These are phyloP conservation scores for Rhimphoctona megacephalus DNA, from an alignment of 2,888 invertebrate species.

Conservation along the genomic window DNA sequence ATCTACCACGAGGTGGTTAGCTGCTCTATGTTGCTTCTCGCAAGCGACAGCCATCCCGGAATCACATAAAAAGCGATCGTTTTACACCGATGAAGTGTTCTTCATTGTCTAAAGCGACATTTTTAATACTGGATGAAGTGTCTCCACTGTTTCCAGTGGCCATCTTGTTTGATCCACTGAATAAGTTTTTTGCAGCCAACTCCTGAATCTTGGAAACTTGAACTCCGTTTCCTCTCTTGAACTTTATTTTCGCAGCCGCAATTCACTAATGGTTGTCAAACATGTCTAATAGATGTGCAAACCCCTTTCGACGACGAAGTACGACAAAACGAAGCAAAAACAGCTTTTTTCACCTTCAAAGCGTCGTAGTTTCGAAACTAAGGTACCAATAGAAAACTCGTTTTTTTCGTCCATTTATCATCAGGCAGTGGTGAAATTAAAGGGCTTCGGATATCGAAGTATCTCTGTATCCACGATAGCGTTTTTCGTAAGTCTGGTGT, in stretches of 20 bases:
- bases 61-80: slow-evolving; percentile 28
- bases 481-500: not conserved
- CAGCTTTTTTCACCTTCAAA: not conserved
- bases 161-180: slow-evolving; percentile 6
- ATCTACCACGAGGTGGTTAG: too few species aligned
- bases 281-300: slow-evolving; percentile 29
- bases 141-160: not conserved
- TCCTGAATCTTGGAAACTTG: slow-evolving; percentile 26
- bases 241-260: slow-evolving; percentile 17
- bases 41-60: slow-evolving; percentile 29
- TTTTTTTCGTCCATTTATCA: slow-evolving; percentile 8
- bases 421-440: slow-evolving; percentile 6
- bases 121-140: slow-evolving; percentile 12
- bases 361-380: not conserved
- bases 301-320: slow-evolving; percentile 2
- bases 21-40: too few species aligned
- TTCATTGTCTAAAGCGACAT: slow-evolving; percentile 28
- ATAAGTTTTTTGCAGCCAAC: slow-evolving; percentile 22
- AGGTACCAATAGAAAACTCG: too few species aligned
- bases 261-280: slow-evolving; percentile 27
- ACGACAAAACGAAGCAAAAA: not conserved
- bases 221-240: slow-evolving; percentile 30
- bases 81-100: slow-evolving; percentile 27
- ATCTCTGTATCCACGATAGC: not conserved
- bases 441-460: not conserved